Conservation (phyloP, 1,140 invertebrate species). For the Drosophila repleta region DNA sequence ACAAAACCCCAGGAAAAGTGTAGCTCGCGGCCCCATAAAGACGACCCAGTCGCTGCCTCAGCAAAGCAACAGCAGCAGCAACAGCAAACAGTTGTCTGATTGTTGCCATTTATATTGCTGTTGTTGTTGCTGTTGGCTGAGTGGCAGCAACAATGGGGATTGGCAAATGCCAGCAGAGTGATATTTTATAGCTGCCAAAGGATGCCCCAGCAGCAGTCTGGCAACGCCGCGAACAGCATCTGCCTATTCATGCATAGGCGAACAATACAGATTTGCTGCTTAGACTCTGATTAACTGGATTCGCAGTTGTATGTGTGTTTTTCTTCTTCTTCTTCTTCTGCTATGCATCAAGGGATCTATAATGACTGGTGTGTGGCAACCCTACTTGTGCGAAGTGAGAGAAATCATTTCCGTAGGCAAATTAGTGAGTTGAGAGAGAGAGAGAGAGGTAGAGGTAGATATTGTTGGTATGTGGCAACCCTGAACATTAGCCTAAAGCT, state of each 20-base stretch:
- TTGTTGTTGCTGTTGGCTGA: constrained; percentile 6
- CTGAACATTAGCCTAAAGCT: background rate
- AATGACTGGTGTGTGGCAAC: background rate
- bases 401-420: background rate
- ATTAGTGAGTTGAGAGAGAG: background rate
- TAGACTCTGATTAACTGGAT: no score
- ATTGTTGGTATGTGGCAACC: background rate
- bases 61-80: constrained; percentile 10
- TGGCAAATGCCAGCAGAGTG: constrained; percentile 8
- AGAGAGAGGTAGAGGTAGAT: no score
- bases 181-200: background rate
- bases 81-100: constrained; percentile 43
- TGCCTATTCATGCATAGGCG: no score
- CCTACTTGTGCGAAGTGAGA: background rate
- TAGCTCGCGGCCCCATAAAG: constrained; percentile 44
- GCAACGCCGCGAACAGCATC: constrained; percentile 5
- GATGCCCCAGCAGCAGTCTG: background rate
- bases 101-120: constrained; percentile 52
- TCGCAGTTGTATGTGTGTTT: no score
- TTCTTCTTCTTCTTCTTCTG: no score
- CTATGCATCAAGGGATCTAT: no score
- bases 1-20: constrained; percentile 72
- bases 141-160: constrained; percentile 15
- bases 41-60: constrained; percentile 2
- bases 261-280: no score